Evolutionary conservation across 1,140 invertebrate genomes (phyloP).

Genomic region (Panagrolaimus sp.): DNA sequence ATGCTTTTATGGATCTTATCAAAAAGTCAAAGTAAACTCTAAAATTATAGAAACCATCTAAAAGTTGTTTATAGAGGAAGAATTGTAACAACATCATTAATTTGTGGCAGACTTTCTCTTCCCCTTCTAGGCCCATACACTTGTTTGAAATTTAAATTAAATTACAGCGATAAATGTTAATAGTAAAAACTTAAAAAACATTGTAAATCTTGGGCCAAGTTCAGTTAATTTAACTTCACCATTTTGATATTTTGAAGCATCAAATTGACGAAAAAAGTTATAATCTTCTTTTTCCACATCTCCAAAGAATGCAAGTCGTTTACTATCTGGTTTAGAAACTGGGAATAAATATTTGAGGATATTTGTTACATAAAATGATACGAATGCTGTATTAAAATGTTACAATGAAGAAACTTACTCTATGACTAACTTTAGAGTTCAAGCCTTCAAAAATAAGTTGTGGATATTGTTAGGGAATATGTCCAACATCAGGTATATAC

Average conservation of each 20-base stretch:
- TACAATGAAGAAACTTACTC: slow-evolving; percentile 62
- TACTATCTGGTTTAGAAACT: slow-evolving; percentile 86
- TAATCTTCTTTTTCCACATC: slow-evolving; percentile 82
- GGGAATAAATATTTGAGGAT: slow-evolving; percentile 89
- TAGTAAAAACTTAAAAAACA: slow-evolving; percentile 66
- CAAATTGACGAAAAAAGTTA: slow-evolving; percentile 90
- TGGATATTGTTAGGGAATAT: slow-evolving; percentile 94
- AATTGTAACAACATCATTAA: slow-evolving; percentile 33
- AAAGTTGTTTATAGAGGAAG: slow-evolving; percentile 27
- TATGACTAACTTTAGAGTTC: slow-evolving; percentile 74
- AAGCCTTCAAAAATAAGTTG: slow-evolving; percentile 96
- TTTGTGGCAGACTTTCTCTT: slow-evolving; percentile 31
- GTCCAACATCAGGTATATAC: slow-evolving; percentile 88
- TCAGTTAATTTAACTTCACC: slow-evolving; percentile 78
- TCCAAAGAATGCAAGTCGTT: slow-evolving; percentile 79
- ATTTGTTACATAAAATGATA: slow-evolving; percentile 64
- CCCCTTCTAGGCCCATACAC: slow-evolving; percentile 35
- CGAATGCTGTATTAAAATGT: slow-evolving; percentile 6
- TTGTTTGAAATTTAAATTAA: too few species aligned
- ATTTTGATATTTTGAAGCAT: slow-evolving; percentile 72
- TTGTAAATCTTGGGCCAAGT: slow-evolving; percentile 87
- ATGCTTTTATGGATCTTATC: slow-evolving; percentile 34
- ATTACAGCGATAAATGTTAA: too few species aligned
- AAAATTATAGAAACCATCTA: not conserved
- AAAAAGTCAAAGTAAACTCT: slow-evolving; percentile 30